A percentile compares a stretch with the other conserved stretches of the same genome.
Evolutionary conservation across 2,888 invertebrate species (phyloP).

Genomic region (Limnephilus auricula): DNA sequence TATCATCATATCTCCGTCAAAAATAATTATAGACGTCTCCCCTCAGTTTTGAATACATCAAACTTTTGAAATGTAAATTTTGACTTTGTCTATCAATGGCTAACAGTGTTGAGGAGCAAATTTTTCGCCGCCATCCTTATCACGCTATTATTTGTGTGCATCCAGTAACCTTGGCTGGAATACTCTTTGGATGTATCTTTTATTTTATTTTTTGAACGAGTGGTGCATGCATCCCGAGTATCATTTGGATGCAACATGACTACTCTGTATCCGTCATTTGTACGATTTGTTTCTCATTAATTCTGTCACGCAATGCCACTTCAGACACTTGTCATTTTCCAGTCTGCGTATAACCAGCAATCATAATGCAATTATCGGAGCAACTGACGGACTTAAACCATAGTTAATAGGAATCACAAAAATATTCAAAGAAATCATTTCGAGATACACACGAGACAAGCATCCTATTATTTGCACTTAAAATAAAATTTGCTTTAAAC

Average conservation of each 20-base stretch:
- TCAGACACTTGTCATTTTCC: conserved; percentile 41
- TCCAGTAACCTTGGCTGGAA: conserved; percentile 20
- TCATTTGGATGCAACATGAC: conserved; percentile 52
- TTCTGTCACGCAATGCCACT: conserved; percentile 48
- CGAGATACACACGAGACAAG: background rate
- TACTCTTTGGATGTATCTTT: conserved; percentile 34
- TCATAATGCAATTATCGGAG: conserved; percentile 40
- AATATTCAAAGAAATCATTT: background rate
- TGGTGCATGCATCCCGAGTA: conserved; percentile 21
- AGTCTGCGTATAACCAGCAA: conserved; percentile 34
- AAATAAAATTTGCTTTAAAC: too few relatives aligned
- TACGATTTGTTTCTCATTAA: conserved; percentile 53
- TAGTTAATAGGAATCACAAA: conserved; percentile 4
- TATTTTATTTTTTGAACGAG: conserved; percentile 11
- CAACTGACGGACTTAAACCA: conserved; percentile 6
- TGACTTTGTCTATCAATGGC: conserved; percentile 27
- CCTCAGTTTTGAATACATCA: conserved; percentile 22
- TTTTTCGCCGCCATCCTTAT: conserved; percentile 8
- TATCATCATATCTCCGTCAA: conserved; percentile 47
- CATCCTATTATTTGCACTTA: background rate
- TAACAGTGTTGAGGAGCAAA: background rate
- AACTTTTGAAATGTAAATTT: conserved; percentile 49
- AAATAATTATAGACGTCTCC: conserved; percentile 49
- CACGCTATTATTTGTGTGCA: conserved; percentile 12
- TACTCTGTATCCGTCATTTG: conserved; percentile 41